Conservation (phyloP, 23 tunicate species). For the Diplosoma virens region DNA sequence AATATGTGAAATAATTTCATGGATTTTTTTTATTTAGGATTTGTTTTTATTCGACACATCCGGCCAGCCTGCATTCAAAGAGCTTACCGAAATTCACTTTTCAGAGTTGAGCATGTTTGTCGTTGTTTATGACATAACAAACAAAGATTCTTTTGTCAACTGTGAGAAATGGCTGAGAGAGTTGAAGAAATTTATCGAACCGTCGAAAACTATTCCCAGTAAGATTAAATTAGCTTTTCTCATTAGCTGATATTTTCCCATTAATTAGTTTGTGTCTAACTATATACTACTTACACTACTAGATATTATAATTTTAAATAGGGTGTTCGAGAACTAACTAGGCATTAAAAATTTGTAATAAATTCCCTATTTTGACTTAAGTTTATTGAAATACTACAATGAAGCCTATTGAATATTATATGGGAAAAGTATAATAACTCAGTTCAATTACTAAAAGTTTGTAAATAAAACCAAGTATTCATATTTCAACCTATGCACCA, state of each 20-base stretch:
- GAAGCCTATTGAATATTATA: no score
- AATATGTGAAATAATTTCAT: neutral
- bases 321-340: no score
- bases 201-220: slow-evolving; percentile 62
- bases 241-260: neutral
- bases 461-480: no score
- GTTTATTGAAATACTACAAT: no score
- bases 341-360: no score
- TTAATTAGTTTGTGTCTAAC: no score
- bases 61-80: slow-evolving; percentile 57
- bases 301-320: no score
- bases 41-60: slow-evolving; percentile 76
- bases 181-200: slow-evolving; percentile 43
- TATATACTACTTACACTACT: no score
- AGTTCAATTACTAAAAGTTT: no score
- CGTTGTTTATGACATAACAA: slow-evolving; percentile 81
- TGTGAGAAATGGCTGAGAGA: slow-evolving; percentile 67
- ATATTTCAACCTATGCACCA: no score
- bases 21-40: slow-evolving; percentile 34
- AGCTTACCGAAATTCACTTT: slow-evolving; percentile 54
- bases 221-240: neutral
- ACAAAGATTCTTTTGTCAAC: slow-evolving; percentile 44
- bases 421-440: no score
- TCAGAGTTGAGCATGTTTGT: slow-evolving; percentile 70
- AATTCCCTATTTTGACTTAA: no score